Evolutionary conservation across 2,113 vertebrate genomes (phyloP).

Genomic region (Rhabdornis inornatus): DNA sequence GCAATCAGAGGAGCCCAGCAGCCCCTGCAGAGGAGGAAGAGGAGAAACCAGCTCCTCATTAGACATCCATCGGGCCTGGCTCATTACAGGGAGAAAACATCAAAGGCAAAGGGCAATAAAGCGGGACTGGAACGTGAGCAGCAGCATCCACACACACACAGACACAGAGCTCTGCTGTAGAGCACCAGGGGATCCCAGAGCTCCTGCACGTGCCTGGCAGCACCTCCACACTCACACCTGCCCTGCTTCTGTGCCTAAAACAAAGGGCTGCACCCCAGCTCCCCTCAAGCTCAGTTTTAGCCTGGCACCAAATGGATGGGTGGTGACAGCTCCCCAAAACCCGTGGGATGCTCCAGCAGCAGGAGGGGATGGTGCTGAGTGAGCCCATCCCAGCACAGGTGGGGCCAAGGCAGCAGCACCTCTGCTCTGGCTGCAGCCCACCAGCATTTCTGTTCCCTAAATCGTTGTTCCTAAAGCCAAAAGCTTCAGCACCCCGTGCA

Average conservation of each 20-base stretch:
- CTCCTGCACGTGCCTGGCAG: fast-evolving
- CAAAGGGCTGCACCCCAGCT: background rate
- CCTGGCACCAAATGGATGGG: fast-evolving
- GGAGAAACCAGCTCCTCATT: background rate
- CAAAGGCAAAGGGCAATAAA: background rate
- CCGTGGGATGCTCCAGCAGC: fast-evolving
- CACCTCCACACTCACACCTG: fast-evolving
- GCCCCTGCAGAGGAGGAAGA: background rate
- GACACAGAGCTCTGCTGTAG: too few species aligned
- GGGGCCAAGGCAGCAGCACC: background rate
- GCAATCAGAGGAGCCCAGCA: background rate
- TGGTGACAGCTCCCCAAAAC: background rate
- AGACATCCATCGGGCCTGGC: background rate
- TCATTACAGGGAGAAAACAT: background rate
- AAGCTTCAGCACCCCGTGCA: constrained; percentile 4
- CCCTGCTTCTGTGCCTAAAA: fast-evolving
- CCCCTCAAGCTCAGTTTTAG: background rate
- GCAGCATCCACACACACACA: background rate
- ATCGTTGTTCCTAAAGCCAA: background rate
- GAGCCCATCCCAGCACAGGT: background rate
- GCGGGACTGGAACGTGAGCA: background rate
- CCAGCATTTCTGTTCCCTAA: background rate
- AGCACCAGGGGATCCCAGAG: background rate
- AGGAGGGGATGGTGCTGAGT: fast-evolving
- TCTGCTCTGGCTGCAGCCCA: background rate